phyloP scores from a whole-genome alignment of 1,140 invertebrate genomes.

The Aphidius gifuensis region DNA sequence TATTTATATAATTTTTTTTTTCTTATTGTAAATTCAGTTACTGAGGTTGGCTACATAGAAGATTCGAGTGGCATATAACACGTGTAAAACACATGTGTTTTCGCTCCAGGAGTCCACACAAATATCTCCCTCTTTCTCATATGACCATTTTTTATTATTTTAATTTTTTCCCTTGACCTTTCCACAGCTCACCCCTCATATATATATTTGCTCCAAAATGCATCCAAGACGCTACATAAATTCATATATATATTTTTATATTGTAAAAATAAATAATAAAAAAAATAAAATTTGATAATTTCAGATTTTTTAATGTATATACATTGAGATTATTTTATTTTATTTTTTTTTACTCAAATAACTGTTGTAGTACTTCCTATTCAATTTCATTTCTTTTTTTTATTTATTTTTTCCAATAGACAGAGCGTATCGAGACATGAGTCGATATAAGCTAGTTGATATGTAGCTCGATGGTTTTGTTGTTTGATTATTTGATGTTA shows the following conservation, averaged over 20 bases:
- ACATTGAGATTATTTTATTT: background rate
- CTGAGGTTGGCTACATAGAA: conserved; percentile 4
- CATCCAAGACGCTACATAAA: background rate
- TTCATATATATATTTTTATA: too few relatives aligned
- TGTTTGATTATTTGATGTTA: background rate
- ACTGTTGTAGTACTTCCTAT: conserved; percentile 8
- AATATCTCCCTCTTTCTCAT: conserved; percentile 6
- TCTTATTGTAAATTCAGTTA: background rate
- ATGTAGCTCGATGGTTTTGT: conserved; percentile 23
- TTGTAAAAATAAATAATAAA: too few relatives aligned
- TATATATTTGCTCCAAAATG: conserved; percentile 11
- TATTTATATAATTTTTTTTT: too few relatives aligned
- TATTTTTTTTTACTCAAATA: background rate
- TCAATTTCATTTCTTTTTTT: conserved; percentile 9
- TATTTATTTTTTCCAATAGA: conserved; percentile 25
- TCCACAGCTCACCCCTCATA: conserved; percentile 11
- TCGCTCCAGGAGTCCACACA: conserved; percentile 26
- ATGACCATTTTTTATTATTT: too few relatives aligned
- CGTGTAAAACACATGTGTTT: conserved; percentile 37
- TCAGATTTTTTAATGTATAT: background rate
- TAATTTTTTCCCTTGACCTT: conserved; percentile 3
- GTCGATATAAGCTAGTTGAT: conserved; percentile 23
- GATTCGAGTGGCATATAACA: conserved; percentile 21
- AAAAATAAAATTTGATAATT: background rate
- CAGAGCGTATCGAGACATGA: conserved; percentile 26